phyloP scores from a whole-genome alignment of 2,113 vertebrate species.

The Acanthisitta chloris region DNA sequence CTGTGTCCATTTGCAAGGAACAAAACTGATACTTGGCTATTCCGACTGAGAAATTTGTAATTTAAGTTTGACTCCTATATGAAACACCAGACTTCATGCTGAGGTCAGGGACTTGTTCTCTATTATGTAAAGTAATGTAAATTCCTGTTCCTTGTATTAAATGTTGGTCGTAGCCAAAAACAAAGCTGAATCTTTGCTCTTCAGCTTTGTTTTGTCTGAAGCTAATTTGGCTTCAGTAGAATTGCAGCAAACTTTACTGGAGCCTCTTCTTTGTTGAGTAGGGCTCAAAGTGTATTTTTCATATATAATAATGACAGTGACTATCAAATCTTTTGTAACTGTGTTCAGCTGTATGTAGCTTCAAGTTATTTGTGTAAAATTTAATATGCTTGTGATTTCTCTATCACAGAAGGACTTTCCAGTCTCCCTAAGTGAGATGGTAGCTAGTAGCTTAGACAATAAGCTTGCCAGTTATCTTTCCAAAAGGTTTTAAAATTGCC shows the following conservation, averaged over 20 bases:
- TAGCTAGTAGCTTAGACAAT: neutral
- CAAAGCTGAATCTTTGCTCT: conserved; percentile 28
- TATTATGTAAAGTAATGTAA: conserved; percentile 48
- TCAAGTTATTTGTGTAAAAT: conserved; percentile 11
- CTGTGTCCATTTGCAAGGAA: neutral
- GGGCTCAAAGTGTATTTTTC: conserved; percentile 26
- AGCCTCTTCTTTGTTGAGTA: neutral
- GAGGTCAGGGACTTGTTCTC: neutral
- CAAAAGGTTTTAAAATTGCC: neutral
- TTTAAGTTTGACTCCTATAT: neutral
- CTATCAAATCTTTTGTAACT: conserved; percentile 26
- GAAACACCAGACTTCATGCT: neutral
- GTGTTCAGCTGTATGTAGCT: conserved; percentile 41
- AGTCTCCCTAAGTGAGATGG: neutral
- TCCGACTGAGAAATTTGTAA: neutral
- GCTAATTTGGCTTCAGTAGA: conserved; percentile 18
- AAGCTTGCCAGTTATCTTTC: conserved; percentile 7
- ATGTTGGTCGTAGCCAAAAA: conserved; percentile 24
- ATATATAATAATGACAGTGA: neutral
- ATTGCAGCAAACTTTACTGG: neutral
- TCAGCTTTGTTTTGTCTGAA: conserved; percentile 41
- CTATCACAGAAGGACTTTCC: neutral
- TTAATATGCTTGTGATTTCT: conserved; percentile 16
- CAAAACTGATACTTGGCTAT: conserved; percentile 35
- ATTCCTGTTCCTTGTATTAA: conserved; percentile 22